Conservation (phyloP, 1,140 invertebrate genomes). For the Zelostemma sp. region DNA sequence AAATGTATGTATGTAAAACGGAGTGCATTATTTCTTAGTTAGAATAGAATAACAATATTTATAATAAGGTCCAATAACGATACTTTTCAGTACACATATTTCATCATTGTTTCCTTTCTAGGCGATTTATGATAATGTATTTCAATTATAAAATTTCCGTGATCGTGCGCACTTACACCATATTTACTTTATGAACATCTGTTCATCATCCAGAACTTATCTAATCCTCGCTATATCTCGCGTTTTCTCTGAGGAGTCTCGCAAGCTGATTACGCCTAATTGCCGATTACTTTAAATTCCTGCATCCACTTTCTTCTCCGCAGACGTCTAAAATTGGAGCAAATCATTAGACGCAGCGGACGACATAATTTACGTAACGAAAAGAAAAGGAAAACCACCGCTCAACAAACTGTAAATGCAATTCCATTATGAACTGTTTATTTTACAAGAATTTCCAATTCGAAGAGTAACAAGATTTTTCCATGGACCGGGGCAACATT, state of each 20-base stretch:
- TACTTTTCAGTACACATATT: too few relatives aligned
- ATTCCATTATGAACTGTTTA: too few relatives aligned
- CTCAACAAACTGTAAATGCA: too few relatives aligned
- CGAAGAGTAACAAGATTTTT: too few relatives aligned
- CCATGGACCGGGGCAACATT: too few relatives aligned
- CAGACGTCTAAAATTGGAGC: background rate
- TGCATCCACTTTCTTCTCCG: background rate
- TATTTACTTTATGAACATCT: background rate
- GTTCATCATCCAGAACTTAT: constrained; percentile 2
- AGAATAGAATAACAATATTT: too few relatives aligned
- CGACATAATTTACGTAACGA: too few relatives aligned
- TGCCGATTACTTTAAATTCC: background rate
- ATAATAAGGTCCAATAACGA: too few relatives aligned
- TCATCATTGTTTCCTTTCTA: background rate
- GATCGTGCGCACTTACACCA: background rate
- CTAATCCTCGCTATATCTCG: background rate
- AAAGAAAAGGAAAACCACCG: too few relatives aligned
- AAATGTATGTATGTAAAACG: too few relatives aligned
- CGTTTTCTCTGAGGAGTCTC: background rate
- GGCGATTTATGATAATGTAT: background rate
- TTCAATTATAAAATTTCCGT: background rate
- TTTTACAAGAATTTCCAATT: too few relatives aligned
- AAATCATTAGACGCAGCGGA: background rate
- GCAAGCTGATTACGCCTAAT: background rate
- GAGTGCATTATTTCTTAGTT: too few relatives aligned